Evolutionary conservation across 1,140 invertebrate genomes (phyloP).

Genomic region (Orius laevigatus): DNA sequence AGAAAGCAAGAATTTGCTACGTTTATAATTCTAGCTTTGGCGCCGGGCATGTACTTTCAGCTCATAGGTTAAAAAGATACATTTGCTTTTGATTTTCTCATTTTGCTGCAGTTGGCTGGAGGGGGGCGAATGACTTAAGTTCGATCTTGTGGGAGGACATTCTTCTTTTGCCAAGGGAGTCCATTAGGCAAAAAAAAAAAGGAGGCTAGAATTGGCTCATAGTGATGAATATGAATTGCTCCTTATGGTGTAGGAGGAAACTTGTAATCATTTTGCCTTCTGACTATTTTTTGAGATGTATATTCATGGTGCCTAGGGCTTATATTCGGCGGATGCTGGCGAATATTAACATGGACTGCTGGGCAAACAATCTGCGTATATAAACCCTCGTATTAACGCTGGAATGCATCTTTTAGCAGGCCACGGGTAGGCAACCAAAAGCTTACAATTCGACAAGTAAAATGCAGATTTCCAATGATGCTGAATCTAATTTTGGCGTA

Average conservation of each 20-base stretch:
- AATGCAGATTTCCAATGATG: constrained; percentile 41
- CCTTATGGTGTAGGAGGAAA: constrained; percentile 36
- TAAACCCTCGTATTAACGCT: constrained; percentile 26
- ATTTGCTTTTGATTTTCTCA: too few relatives aligned
- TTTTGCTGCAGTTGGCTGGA: constrained; percentile 23
- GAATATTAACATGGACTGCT: constrained; percentile 32
- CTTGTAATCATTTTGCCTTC: not conserved
- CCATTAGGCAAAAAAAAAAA: too few relatives aligned
- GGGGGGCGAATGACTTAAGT: constrained; percentile 22
- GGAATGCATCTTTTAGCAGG: constrained; percentile 9
- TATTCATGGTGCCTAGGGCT: constrained; percentile 36
- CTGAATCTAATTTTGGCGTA: constrained; percentile 41
- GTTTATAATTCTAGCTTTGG: constrained; percentile 42
- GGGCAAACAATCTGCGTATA: constrained; percentile 26
- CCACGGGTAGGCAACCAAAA: not conserved
- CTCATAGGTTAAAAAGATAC: constrained; percentile 29
- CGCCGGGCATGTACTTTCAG: constrained; percentile 42
- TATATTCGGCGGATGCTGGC: constrained; percentile 39
- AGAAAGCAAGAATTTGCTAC: constrained; percentile 47
- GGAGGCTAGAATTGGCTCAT: constrained; percentile 51
- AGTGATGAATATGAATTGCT: constrained; percentile 45
- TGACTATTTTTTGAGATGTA: constrained; percentile 31
- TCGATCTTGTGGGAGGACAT: constrained; percentile 5
- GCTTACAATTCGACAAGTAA: constrained; percentile 38
- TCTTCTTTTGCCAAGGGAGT: constrained; percentile 37